Evolutionary conservation across 2,113 vertebrate species (phyloP).

Genomic region (Paraplagusia blochii): DNA sequence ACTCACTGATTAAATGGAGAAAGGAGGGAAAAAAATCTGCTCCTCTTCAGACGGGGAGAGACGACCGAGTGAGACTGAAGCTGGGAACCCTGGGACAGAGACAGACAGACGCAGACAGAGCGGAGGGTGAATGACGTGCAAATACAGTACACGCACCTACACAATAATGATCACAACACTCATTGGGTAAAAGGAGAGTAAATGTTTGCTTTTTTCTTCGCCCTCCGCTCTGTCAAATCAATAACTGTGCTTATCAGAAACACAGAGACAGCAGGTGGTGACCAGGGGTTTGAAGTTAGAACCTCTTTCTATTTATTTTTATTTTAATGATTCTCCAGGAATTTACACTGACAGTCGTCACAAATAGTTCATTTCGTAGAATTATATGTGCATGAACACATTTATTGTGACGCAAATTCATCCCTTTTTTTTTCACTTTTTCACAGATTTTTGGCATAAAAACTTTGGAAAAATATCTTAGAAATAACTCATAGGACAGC

Average conservation of each 20-base stretch:
- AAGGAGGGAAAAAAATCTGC: conserved; percentile 1
- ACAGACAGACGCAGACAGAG: conserved; percentile 37
- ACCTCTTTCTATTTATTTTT: too few relatives aligned
- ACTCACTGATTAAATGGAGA: conserved; percentile 36
- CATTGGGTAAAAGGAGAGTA: conserved; percentile 42
- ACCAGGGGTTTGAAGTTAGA: too few relatives aligned
- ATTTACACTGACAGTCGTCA: too few relatives aligned
- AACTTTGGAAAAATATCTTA: too few relatives aligned
- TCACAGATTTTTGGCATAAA: too few relatives aligned
- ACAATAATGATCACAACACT: conserved; percentile 14
- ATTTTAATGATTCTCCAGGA: too few relatives aligned
- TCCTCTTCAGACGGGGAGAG: conserved; percentile 29
- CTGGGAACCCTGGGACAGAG: conserved; percentile 24
- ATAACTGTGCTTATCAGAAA: conserved; percentile 25
- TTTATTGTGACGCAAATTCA: too few relatives aligned
- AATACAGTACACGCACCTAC: conserved; percentile 19
- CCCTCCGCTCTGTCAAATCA: conserved; percentile 42
- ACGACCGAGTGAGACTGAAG: conserved; percentile 28
- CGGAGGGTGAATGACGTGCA: conserved; percentile 31
- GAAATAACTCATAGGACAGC: too few relatives aligned
- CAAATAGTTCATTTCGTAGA: too few relatives aligned
- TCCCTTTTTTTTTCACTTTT: too few relatives aligned
- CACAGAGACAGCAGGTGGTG: conserved; percentile 2
- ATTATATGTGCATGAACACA: too few relatives aligned
- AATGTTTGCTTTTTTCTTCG: conserved; percentile 66